Conservation (phyloP, 2,797 vertebrate species). For the Pangasius mekongensis region DNA sequence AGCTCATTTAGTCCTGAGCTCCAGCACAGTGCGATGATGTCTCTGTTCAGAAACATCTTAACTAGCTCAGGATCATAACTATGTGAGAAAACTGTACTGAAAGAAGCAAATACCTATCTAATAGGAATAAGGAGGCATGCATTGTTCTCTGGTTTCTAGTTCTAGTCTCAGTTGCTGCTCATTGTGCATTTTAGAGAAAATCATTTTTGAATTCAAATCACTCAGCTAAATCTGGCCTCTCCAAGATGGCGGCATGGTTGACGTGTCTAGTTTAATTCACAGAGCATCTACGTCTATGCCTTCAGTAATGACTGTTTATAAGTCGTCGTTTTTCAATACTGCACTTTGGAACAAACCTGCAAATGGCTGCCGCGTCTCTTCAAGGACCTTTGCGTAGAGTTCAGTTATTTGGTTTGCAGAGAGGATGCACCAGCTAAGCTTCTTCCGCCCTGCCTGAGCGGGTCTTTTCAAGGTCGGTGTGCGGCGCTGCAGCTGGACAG, state of each 20-base stretch:
- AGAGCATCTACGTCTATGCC: background rate
- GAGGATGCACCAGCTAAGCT: background rate
- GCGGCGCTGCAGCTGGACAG: background rate
- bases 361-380: background rate
- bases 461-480: background rate
- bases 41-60: background rate
- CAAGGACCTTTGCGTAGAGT: background rate
- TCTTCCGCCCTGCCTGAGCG: background rate
- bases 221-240: background rate
- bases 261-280: background rate
- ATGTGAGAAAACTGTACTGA: background rate
- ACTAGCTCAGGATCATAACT: background rate
- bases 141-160: background rate
- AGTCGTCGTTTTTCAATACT: background rate
- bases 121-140: background rate
- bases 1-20: background rate
- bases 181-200: background rate
- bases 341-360: background rate
- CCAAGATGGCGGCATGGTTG: background rate
- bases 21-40: background rate
- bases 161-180: background rate
- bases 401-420: background rate
- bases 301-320: background rate
- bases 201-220: background rate
- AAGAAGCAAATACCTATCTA: background rate